These are phyloP conservation scores for Lampris incognitus DNA, from an alignment of 2,113 vertebrate genomes.

Conservation along the genomic window DNA sequence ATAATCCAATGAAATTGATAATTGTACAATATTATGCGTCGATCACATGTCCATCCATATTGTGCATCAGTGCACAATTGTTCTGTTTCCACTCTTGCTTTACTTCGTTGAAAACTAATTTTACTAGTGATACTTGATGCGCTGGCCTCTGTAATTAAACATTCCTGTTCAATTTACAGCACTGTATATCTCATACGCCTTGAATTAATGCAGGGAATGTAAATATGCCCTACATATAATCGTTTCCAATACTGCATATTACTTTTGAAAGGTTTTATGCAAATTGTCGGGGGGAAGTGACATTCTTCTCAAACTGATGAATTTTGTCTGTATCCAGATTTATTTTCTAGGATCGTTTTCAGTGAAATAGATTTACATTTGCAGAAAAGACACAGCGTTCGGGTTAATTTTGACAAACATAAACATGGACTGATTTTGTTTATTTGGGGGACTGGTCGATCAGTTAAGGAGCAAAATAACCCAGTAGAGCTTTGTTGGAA, in stretches of 20 bases:
- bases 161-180: neutral
- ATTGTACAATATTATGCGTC: neutral
- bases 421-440: neutral
- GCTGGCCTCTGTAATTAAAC: neutral
- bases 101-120: neutral
- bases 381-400: neutral
- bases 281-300: slow-evolving; percentile 4
- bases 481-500: neutral
- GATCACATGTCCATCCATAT: neutral
- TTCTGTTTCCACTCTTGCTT: neutral
- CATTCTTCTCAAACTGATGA: slow-evolving; percentile 1
- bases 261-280: slow-evolving; percentile 6
- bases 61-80: slow-evolving; percentile 6
- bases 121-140: neutral
- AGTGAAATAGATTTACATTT: slow-evolving; percentile 18
- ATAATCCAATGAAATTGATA: neutral
- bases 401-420: neutral
- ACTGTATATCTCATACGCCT: neutral
- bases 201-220: neutral
- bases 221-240: slow-evolving; percentile 9
- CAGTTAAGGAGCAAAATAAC: neutral
- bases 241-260: slow-evolving; percentile 1
- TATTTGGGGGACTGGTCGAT: neutral
- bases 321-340: slow-evolving; percentile 13
- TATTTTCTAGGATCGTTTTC: slow-evolving; percentile 24